Evolutionary conservation across 1,140 invertebrate species (phyloP).

Genomic region (Drosophila ercepeae): DNA sequence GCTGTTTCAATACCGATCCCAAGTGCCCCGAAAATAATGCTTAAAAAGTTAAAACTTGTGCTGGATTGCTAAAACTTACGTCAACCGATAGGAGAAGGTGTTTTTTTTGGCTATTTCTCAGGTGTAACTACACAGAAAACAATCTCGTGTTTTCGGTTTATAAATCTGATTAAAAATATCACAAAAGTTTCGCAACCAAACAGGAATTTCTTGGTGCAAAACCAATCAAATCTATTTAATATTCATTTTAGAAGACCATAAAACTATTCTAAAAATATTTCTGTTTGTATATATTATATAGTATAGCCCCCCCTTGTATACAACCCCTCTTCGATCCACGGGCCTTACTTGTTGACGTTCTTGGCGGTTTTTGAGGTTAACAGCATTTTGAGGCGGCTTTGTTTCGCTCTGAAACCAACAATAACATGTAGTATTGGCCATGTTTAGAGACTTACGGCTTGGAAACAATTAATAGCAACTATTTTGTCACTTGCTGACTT

Average conservation of each 20-base stretch:
- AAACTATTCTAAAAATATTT: not conserved
- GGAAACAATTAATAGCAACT: slow-evolving; percentile 74
- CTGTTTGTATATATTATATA: not conserved
- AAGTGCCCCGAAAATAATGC: slow-evolving; percentile 18
- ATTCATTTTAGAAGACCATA: not conserved
- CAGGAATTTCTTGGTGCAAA: too few relatives aligned
- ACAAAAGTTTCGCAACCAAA: not conserved
- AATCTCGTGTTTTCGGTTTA: not conserved
- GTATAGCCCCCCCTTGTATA: not conserved
- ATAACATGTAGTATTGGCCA: slow-evolving; percentile 59
- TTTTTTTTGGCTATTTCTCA: not conserved
- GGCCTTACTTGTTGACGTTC: slow-evolving; percentile 67
- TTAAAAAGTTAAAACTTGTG: slow-evolving; percentile 17
- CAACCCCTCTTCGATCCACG: not conserved
- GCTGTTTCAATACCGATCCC: slow-evolving; percentile 41
- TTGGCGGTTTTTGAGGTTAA: slow-evolving; percentile 82
- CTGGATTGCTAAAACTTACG: slow-evolving; percentile 31
- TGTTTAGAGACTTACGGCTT: slow-evolving; percentile 54
- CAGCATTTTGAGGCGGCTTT: slow-evolving; percentile 70
- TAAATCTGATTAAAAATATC: too few relatives aligned
- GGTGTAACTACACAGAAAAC: slow-evolving; percentile 1
- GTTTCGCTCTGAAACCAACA: slow-evolving; percentile 34
- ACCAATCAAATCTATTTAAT: not conserved
- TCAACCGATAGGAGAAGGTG: slow-evolving; percentile 30
- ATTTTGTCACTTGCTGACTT: slow-evolving; percentile 71